Conservation (phyloP, 2,888 invertebrate species). For the Agriopis aurantiaria region DNA sequence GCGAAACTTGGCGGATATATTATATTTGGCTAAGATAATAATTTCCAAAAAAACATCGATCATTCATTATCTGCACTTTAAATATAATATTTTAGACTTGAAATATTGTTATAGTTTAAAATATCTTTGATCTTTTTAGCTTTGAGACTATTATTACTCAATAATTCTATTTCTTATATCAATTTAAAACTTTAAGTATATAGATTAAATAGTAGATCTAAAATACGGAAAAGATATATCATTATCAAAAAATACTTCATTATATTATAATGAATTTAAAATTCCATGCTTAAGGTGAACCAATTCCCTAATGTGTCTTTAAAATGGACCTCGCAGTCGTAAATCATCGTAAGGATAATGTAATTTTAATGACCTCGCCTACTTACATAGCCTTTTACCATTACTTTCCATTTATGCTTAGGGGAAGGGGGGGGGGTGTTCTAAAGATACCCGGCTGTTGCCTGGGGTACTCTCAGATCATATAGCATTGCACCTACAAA, state of each 20-base stretch:
- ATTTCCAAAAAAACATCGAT: background rate
- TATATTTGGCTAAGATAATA: background rate
- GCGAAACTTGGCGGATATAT: background rate
- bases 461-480: too few species aligned
- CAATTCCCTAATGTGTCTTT: slow-evolving; percentile 23
- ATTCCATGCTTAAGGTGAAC: slow-evolving; percentile 11
- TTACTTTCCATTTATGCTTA: background rate
- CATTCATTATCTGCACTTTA: background rate
- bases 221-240: background rate
- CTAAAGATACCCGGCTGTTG: too few species aligned
- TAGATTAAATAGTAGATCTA: background rate
- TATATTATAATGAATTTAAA: background rate
- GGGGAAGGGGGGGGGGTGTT: too few species aligned
- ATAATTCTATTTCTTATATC: too few species aligned
- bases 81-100: too few species aligned
- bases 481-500: too few species aligned
- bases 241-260: background rate
- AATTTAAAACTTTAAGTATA: background rate
- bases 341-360: slow-evolving; percentile 24
- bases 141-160: too few species aligned
- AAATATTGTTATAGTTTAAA: too few species aligned
- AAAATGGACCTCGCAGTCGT: slow-evolving; percentile 3
- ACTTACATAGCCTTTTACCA: background rate
- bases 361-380: slow-evolving; percentile 21
- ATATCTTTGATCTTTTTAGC: too few species aligned